Evolutionary conservation across 2,113 vertebrate genomes (phyloP).

Genomic region (Ptilonorhynchus violaceus): DNA sequence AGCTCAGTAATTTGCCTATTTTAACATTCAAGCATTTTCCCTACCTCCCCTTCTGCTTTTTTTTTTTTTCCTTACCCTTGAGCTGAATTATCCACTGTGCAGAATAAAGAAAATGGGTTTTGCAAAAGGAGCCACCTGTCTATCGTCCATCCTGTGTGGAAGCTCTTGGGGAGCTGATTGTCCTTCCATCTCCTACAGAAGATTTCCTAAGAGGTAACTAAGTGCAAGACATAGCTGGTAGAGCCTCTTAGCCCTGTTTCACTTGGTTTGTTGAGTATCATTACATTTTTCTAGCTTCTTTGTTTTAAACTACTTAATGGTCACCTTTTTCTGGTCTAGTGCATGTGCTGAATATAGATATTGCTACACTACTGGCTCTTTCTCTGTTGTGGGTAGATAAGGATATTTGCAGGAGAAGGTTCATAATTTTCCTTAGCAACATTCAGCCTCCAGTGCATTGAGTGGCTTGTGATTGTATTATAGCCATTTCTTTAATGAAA

Average conservation of each 20-base stretch:
- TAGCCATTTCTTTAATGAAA: conserved; percentile 30
- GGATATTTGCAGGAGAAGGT: not conserved
- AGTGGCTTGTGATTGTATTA: conserved; percentile 24
- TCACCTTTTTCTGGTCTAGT: not conserved
- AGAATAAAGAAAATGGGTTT: not conserved
- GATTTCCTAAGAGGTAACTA: not conserved
- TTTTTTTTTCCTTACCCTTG: not conserved
- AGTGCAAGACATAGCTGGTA: not conserved
- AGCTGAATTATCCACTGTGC: not conserved
- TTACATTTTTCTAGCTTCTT: not conserved
- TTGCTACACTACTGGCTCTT: not conserved
- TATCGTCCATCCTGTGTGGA: not conserved
- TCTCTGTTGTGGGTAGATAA: conserved; percentile 31
- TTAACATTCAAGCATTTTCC: not conserved
- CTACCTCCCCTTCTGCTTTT: not conserved
- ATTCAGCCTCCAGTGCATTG: not conserved
- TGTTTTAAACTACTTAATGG: not conserved
- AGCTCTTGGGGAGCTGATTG: not conserved
- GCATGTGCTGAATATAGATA: not conserved
- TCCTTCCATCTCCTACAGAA: not conserved
- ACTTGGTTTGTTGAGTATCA: not conserved
- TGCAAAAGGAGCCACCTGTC: not conserved
- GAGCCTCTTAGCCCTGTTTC: not conserved
- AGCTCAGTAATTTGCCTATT: not conserved
- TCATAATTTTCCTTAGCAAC: conserved; percentile 39